Evolutionary conservation across 2,888 invertebrate genomes (phyloP), one percentile per base, ranked within the genome.

Genomic region (Nomada flava): DNA sequence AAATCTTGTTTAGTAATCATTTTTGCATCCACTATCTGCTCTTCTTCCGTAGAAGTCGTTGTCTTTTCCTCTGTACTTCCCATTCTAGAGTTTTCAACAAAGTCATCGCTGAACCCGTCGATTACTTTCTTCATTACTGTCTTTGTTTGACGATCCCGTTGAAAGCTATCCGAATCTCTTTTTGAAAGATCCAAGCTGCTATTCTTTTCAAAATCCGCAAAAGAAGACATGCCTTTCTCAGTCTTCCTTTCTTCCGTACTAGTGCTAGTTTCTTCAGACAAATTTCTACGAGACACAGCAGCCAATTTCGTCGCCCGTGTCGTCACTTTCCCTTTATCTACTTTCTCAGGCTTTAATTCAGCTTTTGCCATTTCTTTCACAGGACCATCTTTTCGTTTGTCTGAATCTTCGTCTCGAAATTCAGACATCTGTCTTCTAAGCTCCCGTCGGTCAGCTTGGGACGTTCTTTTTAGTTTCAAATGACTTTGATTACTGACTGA

Each of bases 401-500:
- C 85, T 2, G 20, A 0, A 2, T 84, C 77, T 1, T 81, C 80
- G 0, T 84, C 80, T 5, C 69, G 76, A 18, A 15, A 7, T 29
- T 76, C 64, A 4, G 47, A 2, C 15, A 10, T 29, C 53, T 76
- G 62, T 52, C 81, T 87, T 23, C 80, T 83, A 0, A 18, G 15
- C 29, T 87, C 88, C 57, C 87, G 87, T 11, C 77, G 73, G 11
- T 89, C 88, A 0, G 83, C 26, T 3, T 83, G 86, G 3, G 60
- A 18, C n/a, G 88, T 87, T 18, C 86, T 84, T 60, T 88, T 89
- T 9, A 83, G n/a, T 76, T 88, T 90, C 3, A 65, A 36, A 4
- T 86, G 84, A 13, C 36, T 42, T 26, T 64, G 72, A 9, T n/a
- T 57, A 42, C 64, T 53, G 2, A 78, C 64, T 67, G n/a, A 0